A percentile compares a stretch with the other conserved stretches of the same genome.
phyloP scores from a whole-genome alignment of 2,797 vertebrate genomes.

The Diplodus puntazzo region DNA sequence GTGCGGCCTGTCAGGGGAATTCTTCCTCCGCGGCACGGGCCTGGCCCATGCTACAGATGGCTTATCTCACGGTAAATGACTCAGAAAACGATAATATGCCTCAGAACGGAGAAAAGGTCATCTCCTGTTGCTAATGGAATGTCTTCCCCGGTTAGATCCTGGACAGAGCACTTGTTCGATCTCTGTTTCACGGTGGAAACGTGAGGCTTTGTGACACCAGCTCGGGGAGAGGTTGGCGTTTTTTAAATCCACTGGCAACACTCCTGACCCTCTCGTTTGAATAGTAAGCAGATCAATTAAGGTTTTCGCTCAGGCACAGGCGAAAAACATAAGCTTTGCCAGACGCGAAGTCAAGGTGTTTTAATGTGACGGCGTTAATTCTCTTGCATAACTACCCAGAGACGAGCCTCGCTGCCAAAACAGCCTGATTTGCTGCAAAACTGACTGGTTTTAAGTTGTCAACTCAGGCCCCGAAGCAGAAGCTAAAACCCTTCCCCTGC shows the following conservation, averaged over 20 bases:
- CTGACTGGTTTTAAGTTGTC: constrained; percentile 61
- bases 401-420: constrained; percentile 34
- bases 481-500: constrained; percentile 42
- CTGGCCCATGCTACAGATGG: constrained; percentile 70
- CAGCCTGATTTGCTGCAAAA: constrained; percentile 36
- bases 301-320: constrained; percentile 29
- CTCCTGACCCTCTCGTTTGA: constrained; percentile 50
- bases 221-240: constrained; percentile 17
- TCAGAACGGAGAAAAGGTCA: constrained; percentile 60
- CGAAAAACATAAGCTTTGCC: constrained; percentile 52
- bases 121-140: constrained; percentile 63
- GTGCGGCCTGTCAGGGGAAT: constrained; percentile 71
- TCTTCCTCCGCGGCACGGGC: constrained; percentile 48
- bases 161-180: constrained; percentile 44
- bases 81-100: constrained; percentile 77
- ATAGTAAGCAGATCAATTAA: constrained; percentile 54
- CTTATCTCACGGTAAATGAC: constrained; percentile 81
- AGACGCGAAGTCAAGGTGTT: constrained; percentile 49
- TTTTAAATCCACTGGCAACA: constrained; percentile 38
- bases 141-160: constrained; percentile 54
- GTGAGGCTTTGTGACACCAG: constrained; percentile 21
- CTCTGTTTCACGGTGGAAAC: constrained; percentile 16
- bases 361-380: constrained; percentile 50
- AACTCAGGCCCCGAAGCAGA: constrained; percentile 52
- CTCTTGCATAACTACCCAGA: constrained; percentile 46